phyloP scores from a whole-genome alignment of 2,888 invertebrate genomes.

The Oxycera nigricornis region DNA sequence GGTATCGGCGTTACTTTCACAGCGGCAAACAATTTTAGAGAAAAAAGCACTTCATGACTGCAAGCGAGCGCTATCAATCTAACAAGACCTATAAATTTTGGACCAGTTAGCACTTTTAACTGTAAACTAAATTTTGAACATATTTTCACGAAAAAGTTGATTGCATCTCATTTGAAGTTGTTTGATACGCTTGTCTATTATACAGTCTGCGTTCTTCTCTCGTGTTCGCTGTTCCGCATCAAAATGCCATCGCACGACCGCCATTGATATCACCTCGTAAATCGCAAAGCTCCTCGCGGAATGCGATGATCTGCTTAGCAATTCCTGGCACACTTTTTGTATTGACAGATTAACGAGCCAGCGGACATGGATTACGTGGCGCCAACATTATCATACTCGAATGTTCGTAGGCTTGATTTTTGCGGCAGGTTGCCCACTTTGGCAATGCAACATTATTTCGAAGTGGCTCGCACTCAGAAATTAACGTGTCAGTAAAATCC shows the following conservation, averaged over 20 bases:
- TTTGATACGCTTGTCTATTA: too few relatives aligned
- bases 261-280: constrained; percentile 2
- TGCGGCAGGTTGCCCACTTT: not conserved
- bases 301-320: constrained; percentile 24
- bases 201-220: not conserved
- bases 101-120: too few relatives aligned
- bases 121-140: not conserved
- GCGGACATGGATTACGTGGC: constrained; percentile 31
- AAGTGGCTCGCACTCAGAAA: not conserved
- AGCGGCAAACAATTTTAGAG: too few relatives aligned
- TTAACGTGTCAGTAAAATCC: constrained; percentile 10
- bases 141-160: not conserved
- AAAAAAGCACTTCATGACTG: too few relatives aligned
- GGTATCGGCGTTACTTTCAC: too few relatives aligned
- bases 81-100: too few relatives aligned
- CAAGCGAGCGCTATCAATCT: too few relatives aligned
- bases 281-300: not conserved
- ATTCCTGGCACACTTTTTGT: constrained; percentile 37
- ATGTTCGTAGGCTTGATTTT: not conserved
- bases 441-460: constrained; percentile 7
- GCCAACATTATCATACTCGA: constrained; percentile 34
- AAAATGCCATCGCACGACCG: not conserved
- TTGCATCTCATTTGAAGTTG: not conserved
- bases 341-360: constrained; percentile 29
- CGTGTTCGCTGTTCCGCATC: not conserved